Percentiles rank a stretch among this genome's conserved stretches.
Evolutionary conservation across 2,888 invertebrate species (phyloP).

Genomic region (Drosophila phalerata): DNA sequence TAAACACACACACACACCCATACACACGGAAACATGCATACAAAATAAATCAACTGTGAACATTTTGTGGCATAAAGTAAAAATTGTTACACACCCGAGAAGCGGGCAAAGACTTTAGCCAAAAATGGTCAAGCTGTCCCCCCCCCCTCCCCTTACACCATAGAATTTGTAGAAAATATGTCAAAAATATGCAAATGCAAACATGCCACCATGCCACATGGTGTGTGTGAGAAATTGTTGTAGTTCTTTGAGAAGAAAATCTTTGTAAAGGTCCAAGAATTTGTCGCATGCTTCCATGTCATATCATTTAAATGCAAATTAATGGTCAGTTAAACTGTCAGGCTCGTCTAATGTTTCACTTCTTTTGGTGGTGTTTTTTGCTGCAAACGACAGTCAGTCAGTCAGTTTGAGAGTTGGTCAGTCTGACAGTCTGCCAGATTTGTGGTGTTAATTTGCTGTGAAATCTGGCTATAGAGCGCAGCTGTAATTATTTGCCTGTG

Average conservation of each 20-base stretch:
- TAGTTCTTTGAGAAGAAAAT: conserved; percentile 50
- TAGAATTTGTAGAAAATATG: conserved; percentile 72
- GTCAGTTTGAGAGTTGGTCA: conserved; percentile 5
- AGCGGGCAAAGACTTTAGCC: not conserved
- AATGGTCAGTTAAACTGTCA: conserved; percentile 82
- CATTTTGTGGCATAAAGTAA: conserved; percentile 58
- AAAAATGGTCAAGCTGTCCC: conserved; percentile 56
- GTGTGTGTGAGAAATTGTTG: conserved; percentile 30
- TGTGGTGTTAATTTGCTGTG: conserved; percentile 83
- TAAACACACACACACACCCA: not conserved
- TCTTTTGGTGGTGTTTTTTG: conserved; percentile 37
- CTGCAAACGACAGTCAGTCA: conserved; percentile 37
- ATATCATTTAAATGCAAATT: conserved; percentile 76
- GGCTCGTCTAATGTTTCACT: conserved; percentile 50
- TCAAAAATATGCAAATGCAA: conserved; percentile 75
- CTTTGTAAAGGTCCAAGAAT: conserved; percentile 51
- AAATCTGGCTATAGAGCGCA: conserved; percentile 71
- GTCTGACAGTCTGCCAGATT: conserved; percentile 39
- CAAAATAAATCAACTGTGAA: conserved; percentile 74
- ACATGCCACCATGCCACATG: conserved; percentile 3
- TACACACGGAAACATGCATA: conserved; percentile 13
- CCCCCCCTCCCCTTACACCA: conserved; percentile 5
- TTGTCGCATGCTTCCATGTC: conserved; percentile 54
- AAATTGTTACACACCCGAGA: conserved; percentile 51
- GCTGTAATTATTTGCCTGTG: conserved; percentile 80